These are phyloP conservation scores for Jordanella pulchra DNA, from an alignment of 2,797 vertebrate species.

Conservation along the genomic window DNA sequence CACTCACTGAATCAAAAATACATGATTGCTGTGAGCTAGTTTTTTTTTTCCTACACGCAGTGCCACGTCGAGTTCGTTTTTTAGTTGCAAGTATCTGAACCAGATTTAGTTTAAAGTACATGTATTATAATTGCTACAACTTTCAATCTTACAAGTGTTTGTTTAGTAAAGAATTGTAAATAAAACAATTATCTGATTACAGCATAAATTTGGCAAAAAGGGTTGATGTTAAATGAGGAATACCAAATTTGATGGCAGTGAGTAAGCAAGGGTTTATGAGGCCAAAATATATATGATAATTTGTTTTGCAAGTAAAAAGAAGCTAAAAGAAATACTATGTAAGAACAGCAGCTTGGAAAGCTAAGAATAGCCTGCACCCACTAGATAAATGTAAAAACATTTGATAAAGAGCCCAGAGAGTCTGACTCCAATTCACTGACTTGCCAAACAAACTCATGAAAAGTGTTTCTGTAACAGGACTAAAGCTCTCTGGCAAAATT, in stretches of 20 bases:
- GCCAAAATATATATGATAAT: background rate
- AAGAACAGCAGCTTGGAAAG: background rate
- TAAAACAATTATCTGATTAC: background rate
- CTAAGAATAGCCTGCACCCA: background rate
- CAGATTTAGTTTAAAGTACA: background rate
- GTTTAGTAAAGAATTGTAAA: background rate
- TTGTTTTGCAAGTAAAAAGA: background rate
- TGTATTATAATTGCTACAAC: background rate
- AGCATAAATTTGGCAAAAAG: background rate
- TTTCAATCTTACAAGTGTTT: background rate
- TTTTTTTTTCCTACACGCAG: background rate
- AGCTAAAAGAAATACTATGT: too few relatives aligned
- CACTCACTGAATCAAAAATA: slow-evolving; percentile 40
- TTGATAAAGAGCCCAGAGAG: background rate
- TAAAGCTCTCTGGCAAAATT: background rate
- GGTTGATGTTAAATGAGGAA: background rate
- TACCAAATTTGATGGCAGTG: background rate
- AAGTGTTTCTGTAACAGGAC: background rate
- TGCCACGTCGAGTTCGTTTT: background rate
- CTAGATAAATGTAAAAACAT: background rate
- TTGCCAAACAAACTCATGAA: background rate
- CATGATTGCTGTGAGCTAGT: slow-evolving; percentile 6
- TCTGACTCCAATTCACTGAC: background rate
- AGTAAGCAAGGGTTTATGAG: background rate
- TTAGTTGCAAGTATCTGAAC: slow-evolving; percentile 2